Evolutionary conservation across 2,888 invertebrate genomes (phyloP).

Genomic region (Eupeodes luniger): DNA sequence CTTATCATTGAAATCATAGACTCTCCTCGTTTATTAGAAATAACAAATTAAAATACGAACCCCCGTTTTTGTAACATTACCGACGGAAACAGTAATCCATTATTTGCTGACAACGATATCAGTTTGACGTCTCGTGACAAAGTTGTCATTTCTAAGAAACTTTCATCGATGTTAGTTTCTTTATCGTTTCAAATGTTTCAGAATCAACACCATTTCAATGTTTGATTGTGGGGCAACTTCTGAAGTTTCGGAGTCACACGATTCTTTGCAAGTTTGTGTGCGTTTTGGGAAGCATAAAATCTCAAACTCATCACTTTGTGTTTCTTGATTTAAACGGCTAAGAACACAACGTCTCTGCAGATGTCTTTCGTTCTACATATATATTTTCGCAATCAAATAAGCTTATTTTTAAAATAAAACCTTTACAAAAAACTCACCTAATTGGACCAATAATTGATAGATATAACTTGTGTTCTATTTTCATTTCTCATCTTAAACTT

Average conservation of each 20-base stretch:
- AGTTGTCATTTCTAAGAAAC: slow-evolving; percentile 37
- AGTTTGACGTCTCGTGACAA: background rate
- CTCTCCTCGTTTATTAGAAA: too few species aligned
- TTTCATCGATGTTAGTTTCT: slow-evolving; percentile 33
- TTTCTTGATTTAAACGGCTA: slow-evolving; percentile 79
- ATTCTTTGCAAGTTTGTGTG: slow-evolving; percentile 80
- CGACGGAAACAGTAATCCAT: slow-evolving; percentile 63
- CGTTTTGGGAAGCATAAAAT: slow-evolving; percentile 80
- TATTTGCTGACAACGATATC: background rate
- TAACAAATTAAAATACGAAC: too few species aligned
- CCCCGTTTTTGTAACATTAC: slow-evolving; percentile 48
- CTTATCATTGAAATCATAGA: too few species aligned
- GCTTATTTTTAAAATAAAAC: slow-evolving; percentile 39
- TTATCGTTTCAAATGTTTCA: slow-evolving; percentile 35
- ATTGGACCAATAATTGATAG: too few species aligned
- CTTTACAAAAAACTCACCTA: slow-evolving; percentile 86
- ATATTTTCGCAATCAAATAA: slow-evolving; percentile 46
- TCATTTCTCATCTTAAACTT: too few species aligned
- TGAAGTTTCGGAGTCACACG: slow-evolving; percentile 17
- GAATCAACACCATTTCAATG: slow-evolving; percentile 34
- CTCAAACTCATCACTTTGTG: slow-evolving; percentile 80
- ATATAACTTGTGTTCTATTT: too few species aligned
- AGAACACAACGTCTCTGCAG: slow-evolving; percentile 70
- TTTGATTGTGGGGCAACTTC: slow-evolving; percentile 26
- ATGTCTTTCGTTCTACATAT: slow-evolving; percentile 69